Conservation (phyloP, 1,140 invertebrate genomes). For the Tyrophagus putrescentiae region DNA sequence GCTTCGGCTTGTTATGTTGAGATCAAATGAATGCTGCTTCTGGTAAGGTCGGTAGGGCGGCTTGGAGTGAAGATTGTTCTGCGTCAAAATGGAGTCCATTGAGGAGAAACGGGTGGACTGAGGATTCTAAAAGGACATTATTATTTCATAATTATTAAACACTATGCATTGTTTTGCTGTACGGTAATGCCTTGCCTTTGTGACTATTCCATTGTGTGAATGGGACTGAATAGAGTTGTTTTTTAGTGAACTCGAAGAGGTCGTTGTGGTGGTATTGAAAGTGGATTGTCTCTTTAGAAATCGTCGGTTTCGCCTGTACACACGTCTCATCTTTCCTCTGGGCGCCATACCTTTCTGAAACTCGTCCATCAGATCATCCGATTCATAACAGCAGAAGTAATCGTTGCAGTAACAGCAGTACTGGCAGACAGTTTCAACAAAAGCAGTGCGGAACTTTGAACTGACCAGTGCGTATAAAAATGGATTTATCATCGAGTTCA, state of each 20-base stretch:
- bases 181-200: neutral
- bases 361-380: neutral
- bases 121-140: too few species aligned
- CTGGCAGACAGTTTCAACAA: constrained; percentile 32
- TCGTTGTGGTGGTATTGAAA: constrained; percentile 20
- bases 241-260: neutral
- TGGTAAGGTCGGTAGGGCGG: neutral
- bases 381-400: constrained; percentile 14
- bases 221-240: neutral
- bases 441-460: constrained; percentile 73
- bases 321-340: neutral
- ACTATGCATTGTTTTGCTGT: neutral
- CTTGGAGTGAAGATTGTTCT: neutral
- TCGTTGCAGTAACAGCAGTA: constrained; percentile 8
- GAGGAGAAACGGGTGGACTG: neutral
- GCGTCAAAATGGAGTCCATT: constrained; percentile 8
- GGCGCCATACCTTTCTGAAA: constrained; percentile 16
- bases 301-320: neutral
- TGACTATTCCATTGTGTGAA: neutral
- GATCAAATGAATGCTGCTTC: constrained; percentile 6
- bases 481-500: constrained; percentile 76
- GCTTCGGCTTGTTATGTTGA: neutral
- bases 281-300: constrained; percentile 20
- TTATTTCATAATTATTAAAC: too few species aligned
- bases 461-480: constrained; percentile 71